These are phyloP conservation scores for Sardina pilchardus DNA, from an alignment of 2,113 vertebrate genomes.

Conservation along the genomic window DNA sequence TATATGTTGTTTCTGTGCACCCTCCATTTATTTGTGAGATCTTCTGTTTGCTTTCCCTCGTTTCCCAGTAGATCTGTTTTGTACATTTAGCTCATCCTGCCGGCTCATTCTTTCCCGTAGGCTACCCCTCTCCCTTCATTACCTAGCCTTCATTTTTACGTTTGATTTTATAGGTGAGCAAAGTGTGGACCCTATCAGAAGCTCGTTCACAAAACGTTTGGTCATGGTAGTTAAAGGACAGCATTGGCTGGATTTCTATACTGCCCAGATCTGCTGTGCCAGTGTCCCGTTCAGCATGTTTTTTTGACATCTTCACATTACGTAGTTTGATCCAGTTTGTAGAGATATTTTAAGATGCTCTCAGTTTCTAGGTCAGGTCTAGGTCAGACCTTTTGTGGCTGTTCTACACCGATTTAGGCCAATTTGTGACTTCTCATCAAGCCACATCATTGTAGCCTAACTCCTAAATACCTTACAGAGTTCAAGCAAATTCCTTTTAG, in stretches of 20 bases:
- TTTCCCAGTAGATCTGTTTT: constrained; percentile 21
- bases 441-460: not conserved
- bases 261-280: not conserved
- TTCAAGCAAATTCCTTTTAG: no score
- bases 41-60: constrained; percentile 16
- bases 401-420: not conserved
- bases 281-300: not conserved
- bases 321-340: not conserved
- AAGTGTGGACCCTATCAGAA: not conserved
- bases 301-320: constrained; percentile 5
- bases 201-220: not conserved
- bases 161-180: constrained; percentile 9
- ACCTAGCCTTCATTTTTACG: not conserved
- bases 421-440: not conserved
- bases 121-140: not conserved
- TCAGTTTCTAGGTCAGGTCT: constrained; percentile 6
- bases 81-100: constrained; percentile 25
- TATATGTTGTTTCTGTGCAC: constrained; percentile 19
- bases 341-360: not conserved
- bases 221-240: not conserved
- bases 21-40: constrained; percentile 31
- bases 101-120: not conserved
- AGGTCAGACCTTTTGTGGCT: not conserved
- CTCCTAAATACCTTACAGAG: no score
- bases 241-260: not conserved